Percentiles rank a stretch among this genome's conserved stretches.
Evolutionary conservation across 2,113 vertebrate genomes (phyloP).

Genomic region (Crotalus viridis): DNA sequence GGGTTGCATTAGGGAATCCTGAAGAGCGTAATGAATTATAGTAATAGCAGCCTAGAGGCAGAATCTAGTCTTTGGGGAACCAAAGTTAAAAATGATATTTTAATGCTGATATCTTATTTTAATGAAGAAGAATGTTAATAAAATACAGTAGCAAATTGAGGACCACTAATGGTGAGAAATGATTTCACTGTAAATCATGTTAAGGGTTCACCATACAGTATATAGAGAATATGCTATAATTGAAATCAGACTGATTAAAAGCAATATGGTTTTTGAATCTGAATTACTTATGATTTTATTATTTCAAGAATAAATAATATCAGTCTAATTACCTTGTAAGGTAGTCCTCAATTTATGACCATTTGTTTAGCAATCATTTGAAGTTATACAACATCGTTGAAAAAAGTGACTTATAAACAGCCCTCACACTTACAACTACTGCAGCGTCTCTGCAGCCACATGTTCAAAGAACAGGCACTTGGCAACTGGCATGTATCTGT

Average conservation of each 20-base stretch:
- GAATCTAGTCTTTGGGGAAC: background rate
- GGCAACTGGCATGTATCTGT: background rate
- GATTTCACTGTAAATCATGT: background rate
- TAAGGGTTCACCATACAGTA: background rate
- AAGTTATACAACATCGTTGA: background rate
- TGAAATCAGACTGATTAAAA: constrained; percentile 2
- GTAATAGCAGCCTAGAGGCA: background rate
- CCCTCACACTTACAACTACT: background rate
- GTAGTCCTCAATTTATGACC: background rate
- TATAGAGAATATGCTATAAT: background rate
- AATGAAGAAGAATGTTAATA: constrained; percentile 8
- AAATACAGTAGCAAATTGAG: background rate
- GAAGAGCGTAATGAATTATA: constrained; percentile 17
- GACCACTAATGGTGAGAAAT: background rate
- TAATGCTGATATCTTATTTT: background rate
- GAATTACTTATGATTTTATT: background rate
- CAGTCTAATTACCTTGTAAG: constrained; percentile 8
- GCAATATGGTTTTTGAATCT: background rate
- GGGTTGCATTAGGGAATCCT: background rate
- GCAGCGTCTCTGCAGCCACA: background rate
- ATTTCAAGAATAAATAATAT: constrained; percentile 10
- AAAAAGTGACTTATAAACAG: background rate
- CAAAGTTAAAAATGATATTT: background rate
- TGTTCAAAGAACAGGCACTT: background rate
- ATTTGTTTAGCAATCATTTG: background rate